Percentiles rank a stretch among this genome's conserved stretches.
Conservation (phyloP, 2,113 vertebrate species). For the Eurystomus gularis region DNA sequence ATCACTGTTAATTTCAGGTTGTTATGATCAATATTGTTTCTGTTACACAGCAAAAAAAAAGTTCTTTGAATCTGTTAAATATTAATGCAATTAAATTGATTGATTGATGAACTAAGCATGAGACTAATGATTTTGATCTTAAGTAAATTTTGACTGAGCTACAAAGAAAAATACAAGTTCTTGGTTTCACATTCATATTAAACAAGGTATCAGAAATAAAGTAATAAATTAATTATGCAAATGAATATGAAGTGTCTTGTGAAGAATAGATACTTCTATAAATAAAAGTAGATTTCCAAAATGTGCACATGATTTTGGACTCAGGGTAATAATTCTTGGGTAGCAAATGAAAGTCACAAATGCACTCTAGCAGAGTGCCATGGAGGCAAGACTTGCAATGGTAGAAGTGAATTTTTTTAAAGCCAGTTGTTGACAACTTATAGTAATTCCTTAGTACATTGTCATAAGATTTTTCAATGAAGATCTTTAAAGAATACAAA, state of each 20-base stretch:
- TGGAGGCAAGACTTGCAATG: not conserved
- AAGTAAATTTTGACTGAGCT: not conserved
- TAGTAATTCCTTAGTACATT: not conserved
- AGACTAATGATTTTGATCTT: not conserved
- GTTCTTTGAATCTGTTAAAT: not conserved
- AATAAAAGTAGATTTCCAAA: not conserved
- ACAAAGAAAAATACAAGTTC: not conserved
- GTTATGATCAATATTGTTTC: too few species aligned
- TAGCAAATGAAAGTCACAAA: not conserved
- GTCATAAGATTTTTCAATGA: not conserved
- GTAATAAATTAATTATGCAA: not conserved
- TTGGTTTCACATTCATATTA: not conserved
- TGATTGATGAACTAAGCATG: not conserved
- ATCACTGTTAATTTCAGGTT: not conserved
- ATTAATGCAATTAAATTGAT: not conserved
- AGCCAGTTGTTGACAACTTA: not conserved
- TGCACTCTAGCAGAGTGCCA: not conserved
- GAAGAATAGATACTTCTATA: not conserved
- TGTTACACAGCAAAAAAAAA: too few species aligned
- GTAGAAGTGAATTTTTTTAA: not conserved
- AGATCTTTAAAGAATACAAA: not conserved
- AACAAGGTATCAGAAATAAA: not conserved
- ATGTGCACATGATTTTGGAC: not conserved
- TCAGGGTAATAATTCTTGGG: not conserved
- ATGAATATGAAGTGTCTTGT: not conserved